phyloP scores from a whole-genome alignment of 2,797 vertebrate genomes.

The Nannoperca obscura region DNA sequence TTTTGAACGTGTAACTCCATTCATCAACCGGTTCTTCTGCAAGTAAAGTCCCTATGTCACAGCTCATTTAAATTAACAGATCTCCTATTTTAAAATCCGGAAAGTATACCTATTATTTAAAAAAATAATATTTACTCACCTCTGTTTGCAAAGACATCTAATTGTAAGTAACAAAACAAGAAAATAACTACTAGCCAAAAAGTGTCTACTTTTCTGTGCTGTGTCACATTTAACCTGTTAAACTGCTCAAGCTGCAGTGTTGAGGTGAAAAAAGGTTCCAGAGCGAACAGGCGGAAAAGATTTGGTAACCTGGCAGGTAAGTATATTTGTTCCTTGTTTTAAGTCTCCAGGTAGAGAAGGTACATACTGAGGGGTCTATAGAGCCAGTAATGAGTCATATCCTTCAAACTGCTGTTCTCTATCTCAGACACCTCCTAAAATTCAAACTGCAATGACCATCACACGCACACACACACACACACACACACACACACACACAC shows the following conservation, averaged over 20 bases:
- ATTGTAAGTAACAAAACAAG: background rate
- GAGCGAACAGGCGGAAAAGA: conserved; percentile 36
- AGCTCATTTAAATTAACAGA: conserved; percentile 34
- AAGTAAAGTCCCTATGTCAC: background rate
- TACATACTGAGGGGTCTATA: conserved; percentile 48
- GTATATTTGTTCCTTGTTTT: conserved; percentile 57
- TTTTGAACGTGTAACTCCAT: conserved; percentile 40
- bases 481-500: conserved; percentile 11
- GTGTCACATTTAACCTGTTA: conserved; percentile 5
- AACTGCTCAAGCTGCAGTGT: conserved; percentile 5
- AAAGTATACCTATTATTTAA: background rate
- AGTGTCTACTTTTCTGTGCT: background rate
- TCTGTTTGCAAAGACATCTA: background rate
- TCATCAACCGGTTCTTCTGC: conserved; percentile 14
- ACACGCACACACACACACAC: conserved; percentile 31
- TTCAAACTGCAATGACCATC: conserved; percentile 37
- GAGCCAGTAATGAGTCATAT: conserved; percentile 78
- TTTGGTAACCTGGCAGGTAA: conserved; percentile 55
- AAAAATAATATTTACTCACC: background rate
- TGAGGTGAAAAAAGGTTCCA: conserved; percentile 34
- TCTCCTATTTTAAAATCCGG: background rate
- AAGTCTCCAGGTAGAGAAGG: conserved; percentile 38
- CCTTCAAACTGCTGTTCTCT: conserved; percentile 64
- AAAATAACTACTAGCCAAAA: background rate
- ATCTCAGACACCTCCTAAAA: conserved; percentile 76